These are phyloP conservation scores for Steatornis caripensis DNA, from an alignment of 2,113 vertebrate genomes.

Conservation along the genomic window DNA sequence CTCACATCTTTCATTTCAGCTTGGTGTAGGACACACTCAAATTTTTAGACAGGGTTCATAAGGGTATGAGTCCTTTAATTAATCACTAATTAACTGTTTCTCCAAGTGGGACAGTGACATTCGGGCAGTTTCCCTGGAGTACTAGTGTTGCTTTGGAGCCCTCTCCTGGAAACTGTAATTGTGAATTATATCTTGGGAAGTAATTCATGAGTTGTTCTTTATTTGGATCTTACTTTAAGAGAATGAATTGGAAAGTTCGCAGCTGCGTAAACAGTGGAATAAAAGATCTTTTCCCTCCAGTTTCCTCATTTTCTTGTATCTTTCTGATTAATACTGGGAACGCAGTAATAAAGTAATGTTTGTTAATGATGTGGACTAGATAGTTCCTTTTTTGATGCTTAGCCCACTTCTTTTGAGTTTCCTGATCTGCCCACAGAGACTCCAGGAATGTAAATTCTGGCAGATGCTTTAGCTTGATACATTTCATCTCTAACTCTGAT, in stretches of 20 bases:
- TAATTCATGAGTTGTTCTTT: not conserved
- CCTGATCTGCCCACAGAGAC: not conserved
- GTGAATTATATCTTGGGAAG: not conserved
- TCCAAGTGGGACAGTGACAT: not conserved
- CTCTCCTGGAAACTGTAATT: constrained; percentile 43
- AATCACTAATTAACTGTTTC: not conserved
- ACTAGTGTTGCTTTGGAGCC: constrained; percentile 43
- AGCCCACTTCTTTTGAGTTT: not conserved
- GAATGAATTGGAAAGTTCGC: not conserved
- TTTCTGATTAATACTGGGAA: not conserved
- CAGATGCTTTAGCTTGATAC: not conserved
- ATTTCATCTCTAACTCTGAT: not conserved
- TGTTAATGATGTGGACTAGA: not conserved
- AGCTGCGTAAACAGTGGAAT: not conserved
- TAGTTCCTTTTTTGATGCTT: not conserved
- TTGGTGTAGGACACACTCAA: not conserved
- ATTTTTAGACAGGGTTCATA: not conserved
- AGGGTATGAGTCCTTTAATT: not conserved
- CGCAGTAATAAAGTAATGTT: not conserved
- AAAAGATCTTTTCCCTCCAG: not conserved
- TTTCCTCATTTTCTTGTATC: not conserved
- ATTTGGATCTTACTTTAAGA: not conserved
- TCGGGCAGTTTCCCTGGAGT: not conserved
- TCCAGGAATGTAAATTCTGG: not conserved
- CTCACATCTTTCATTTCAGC: not conserved